A percentile compares a stretch with the other conserved stretches of the same genome.
phyloP scores from a whole-genome alignment of 2,797 vertebrate genomes.

The Tympanoctomys barrerae region DNA sequence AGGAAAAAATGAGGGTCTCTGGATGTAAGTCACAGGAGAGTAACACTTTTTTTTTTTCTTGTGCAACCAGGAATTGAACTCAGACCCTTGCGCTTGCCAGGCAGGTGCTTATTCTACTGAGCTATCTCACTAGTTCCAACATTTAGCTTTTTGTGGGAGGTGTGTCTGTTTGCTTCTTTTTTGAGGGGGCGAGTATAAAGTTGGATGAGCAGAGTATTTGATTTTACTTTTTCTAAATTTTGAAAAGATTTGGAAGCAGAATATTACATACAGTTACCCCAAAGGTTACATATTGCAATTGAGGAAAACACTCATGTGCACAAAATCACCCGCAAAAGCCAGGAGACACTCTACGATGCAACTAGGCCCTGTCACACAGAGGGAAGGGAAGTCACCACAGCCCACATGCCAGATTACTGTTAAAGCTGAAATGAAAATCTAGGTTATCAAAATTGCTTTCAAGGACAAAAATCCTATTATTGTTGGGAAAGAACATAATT shows the following conservation, averaged over 20 bases:
- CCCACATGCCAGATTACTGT: background rate
- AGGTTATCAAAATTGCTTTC: conserved; percentile 46
- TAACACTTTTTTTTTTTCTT: no score
- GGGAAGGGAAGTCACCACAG: background rate
- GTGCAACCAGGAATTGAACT: no score
- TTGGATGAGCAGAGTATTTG: background rate
- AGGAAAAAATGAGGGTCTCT: no score
- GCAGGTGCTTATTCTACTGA: no score
- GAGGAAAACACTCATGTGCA: background rate
- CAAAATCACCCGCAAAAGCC: background rate
- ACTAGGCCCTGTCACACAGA: background rate
- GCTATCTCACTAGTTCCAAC: no score
- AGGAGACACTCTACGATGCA: background rate
- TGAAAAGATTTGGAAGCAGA: background rate
- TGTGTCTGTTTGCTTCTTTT: background rate
- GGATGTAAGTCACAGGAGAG: no score
- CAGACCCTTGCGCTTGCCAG: no score
- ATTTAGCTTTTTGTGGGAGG: background rate
- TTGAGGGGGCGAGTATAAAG: background rate
- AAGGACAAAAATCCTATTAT: conserved; percentile 56
- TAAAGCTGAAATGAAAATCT: conserved; percentile 1
- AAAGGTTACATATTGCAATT: background rate
- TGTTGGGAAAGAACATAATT: conserved; percentile 50
- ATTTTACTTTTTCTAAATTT: background rate
- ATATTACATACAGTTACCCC: background rate